Evolutionary conservation across 2,797 vertebrate species (phyloP), one percentile per base, ranked within the genome.

Genomic region (Channa striata): DNA sequence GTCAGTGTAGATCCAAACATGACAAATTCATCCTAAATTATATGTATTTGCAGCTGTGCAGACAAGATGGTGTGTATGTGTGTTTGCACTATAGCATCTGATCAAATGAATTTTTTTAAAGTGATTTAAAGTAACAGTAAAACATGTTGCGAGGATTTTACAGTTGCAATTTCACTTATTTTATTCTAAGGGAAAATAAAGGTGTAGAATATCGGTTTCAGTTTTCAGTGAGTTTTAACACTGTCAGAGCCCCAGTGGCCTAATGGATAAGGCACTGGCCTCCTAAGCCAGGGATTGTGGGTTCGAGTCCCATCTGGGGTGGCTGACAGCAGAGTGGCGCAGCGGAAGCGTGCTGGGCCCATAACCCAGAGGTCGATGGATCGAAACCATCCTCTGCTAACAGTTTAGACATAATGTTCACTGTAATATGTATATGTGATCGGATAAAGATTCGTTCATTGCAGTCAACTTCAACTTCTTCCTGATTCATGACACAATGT

Each of bases 231-330:
- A 11, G 46, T 61, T 61, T 49, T 23, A 42, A 19, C 11, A n/a
- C n/a, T n/a, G n/a, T n/a, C n/a, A n/a, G n/a, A n/a, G n/a, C n/a
- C n/a, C n/a, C n/a, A n/a, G n/a, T n/a, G n/a, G n/a, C 74, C 84
- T 85, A 91, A 87, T 84, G 89, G 87, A 88, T 88, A 89, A 72
- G 81, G 83, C 80, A 83, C 80, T 77, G 81, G 85, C 86, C 83
- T 91, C 86, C 80, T 87, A 89, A 88, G 76, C 81, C 86, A 89
- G 88, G 83, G 87, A 88, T 90, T 89, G 85, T 88, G 83, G 82
- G 81, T 88, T 90, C 60, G 13, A 89, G 80, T 86, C 85, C 84
- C 82, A 80, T 85, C 80, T 83, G 69, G 68, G 68, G 81, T 85
- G 39, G 25, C 6, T 30, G 25, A 30, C 3, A 30, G 25, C 25